Evolutionary conservation across 2,797 vertebrate species (phyloP).

Genomic region (Alectoris magna): DNA sequence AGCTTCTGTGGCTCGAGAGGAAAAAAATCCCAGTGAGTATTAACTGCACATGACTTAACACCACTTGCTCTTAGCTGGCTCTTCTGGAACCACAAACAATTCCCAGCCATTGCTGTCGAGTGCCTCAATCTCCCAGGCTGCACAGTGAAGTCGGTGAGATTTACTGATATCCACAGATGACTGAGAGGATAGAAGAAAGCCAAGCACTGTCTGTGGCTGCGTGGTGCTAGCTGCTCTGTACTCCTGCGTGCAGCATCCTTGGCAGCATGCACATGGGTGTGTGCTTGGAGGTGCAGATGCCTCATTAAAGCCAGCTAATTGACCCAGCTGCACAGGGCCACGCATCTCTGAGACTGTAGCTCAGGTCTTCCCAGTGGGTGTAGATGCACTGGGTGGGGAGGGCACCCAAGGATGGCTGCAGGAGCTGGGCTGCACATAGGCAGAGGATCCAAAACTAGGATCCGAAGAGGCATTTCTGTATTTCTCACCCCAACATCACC

Average conservation of each 20-base stretch:
- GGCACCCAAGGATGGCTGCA: not conserved
- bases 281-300: not conserved
- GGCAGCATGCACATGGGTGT: fast-evolving
- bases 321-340: not conserved
- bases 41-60: not conserved
- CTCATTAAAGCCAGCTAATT: not conserved
- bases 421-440: not conserved
- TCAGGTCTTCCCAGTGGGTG: not conserved
- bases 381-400: not conserved
- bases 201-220: not conserved
- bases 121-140: not conserved
- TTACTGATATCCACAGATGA: not conserved
- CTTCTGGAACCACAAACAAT: not conserved
- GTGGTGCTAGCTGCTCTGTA: not conserved
- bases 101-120: not conserved
- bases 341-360: not conserved
- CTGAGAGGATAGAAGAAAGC: not conserved
- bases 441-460: not conserved
- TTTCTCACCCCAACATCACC: conserved; percentile 59
- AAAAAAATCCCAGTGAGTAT: not conserved
- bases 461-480: conserved; percentile 34
- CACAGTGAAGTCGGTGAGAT: not conserved
- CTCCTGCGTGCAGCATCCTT: not conserved
- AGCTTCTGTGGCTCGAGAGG: not conserved
- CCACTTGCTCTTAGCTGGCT: not conserved